These are phyloP conservation scores for Harpalus rubripes DNA, from an alignment of 2,888 invertebrate genomes.

Conservation along the genomic window DNA sequence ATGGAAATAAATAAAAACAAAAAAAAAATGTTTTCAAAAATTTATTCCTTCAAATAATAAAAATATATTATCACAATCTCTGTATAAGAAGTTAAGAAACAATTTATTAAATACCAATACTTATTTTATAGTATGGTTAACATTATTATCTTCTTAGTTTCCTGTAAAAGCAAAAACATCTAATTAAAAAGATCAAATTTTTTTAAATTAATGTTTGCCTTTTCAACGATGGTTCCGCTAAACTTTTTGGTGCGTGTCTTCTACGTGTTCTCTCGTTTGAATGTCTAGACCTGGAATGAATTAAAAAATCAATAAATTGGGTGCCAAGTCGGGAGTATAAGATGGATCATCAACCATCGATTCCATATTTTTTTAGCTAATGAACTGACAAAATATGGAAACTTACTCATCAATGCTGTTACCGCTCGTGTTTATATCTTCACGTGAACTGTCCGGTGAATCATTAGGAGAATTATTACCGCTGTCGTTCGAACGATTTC, in stretches of 20 bases:
- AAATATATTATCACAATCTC: slow-evolving; percentile 49
- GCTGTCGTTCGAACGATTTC: slow-evolving; percentile 10
- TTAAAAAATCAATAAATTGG: background rate
- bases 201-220: slow-evolving; percentile 58
- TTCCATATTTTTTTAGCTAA: no score
- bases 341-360: background rate
- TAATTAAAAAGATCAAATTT: background rate
- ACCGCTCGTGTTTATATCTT: slow-evolving; percentile 2
- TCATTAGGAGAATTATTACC: background rate
- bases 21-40: background rate
- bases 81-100: slow-evolving; percentile 13
- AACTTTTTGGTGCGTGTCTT: background rate
- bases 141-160: slow-evolving; percentile 66
- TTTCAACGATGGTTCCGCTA: slow-evolving; percentile 65
- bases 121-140: slow-evolving; percentile 6
- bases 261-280: background rate
- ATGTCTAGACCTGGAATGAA: background rate
- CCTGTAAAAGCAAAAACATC: slow-evolving; percentile 59
- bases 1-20: background rate
- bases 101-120: slow-evolving; percentile 42
- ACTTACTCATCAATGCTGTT: slow-evolving; percentile 29
- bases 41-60: slow-evolving; percentile 47
- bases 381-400: background rate
- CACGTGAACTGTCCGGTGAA: background rate
- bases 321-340: background rate